Evolutionary conservation across 2,113 vertebrate genomes (phyloP), one percentile per base, ranked within the genome.

Genomic region (Phrynosoma blainvillii): DNA sequence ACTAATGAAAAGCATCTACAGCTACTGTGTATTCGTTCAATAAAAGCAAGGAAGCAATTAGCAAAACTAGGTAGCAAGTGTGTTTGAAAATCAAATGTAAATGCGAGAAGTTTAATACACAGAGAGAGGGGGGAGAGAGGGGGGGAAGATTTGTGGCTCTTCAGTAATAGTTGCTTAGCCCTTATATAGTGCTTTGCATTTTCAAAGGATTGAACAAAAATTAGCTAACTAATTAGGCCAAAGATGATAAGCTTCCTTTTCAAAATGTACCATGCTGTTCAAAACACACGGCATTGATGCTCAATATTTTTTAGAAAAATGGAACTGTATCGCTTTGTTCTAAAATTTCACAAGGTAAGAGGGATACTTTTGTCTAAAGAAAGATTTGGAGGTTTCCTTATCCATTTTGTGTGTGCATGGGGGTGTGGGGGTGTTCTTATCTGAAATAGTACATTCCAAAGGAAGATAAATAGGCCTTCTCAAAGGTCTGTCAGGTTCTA

Each of bases 1-100:
- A 79, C 14, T 87, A 90, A 88, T 54, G 80, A 59, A 87, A 91
- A 84, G 66, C 42, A 82, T 79, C 81, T 75, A 5, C 70, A 87
- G 91, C 82, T 87, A 89, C 90, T 56, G 36, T 62, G 84, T 77
- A 88, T n/a, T 77, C 68, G 47, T 36, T 83, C 87, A 76, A 79
- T 82, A 89, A 93, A 92, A 0, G 71, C 89, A 91, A 82, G 70
- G 68, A 91, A 84, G 86, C 76, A 90, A 89, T 91, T 88, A 91
- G 84, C 32, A 82, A 91, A 32, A 75, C 20, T 13, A n/a, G 47
- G 42, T 77, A 71, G 52, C 16, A 65, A 73, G 10, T 86, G 21
- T 86, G 54, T 81, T 62, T 42, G 54, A 84, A 89, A 89, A 87
- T n/a, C 77, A 88, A 93, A 76, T 42, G 66, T 83, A 89, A 86